Percentiles rank a stretch among this genome's conserved stretches.
These are phyloP conservation scores for Agrotis ipsilon DNA, from an alignment of 2,888 invertebrate genomes.

Conservation along the genomic window DNA sequence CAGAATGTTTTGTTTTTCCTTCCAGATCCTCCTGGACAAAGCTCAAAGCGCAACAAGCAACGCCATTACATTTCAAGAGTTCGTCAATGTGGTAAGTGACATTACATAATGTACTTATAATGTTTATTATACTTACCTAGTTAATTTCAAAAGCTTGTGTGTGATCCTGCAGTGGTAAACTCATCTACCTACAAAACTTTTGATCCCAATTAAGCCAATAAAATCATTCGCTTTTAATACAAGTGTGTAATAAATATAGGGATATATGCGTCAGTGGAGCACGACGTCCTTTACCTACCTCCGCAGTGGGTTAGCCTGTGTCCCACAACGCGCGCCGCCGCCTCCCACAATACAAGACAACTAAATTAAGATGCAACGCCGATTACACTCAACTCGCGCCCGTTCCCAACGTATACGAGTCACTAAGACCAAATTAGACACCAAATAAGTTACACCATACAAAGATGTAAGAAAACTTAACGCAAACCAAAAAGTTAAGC, in stretches of 20 bases:
- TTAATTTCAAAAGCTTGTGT: constrained; percentile 10
- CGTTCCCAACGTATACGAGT: constrained; percentile 72
- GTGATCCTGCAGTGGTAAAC: constrained; percentile 27
- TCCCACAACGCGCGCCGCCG: constrained; percentile 73
- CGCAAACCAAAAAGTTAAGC: constrained; percentile 76
- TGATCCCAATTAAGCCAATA: constrained; percentile 74
- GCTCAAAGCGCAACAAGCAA: constrained; percentile 93
- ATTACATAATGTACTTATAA: not conserved
- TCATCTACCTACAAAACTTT: constrained; percentile 37
- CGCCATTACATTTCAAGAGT: constrained; percentile 98
- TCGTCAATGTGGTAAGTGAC: constrained; percentile 97
- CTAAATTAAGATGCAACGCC: constrained; percentile 90
- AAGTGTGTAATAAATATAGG: constrained; percentile 76
- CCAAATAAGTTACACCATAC: constrained; percentile 63
- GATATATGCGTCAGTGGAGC: constrained; percentile 73
- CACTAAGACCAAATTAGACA: constrained; percentile 67
- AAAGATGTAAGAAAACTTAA: constrained; percentile 67
- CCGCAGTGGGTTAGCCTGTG: constrained; percentile 81
- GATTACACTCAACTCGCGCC: constrained; percentile 83
- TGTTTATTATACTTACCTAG: no score
- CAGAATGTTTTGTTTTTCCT: constrained; percentile 33
- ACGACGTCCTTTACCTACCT: constrained; percentile 76
- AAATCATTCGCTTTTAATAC: constrained; percentile 70
- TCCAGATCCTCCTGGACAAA: constrained; percentile 93
- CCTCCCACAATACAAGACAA: constrained; percentile 88